Evolutionary conservation across 2,797 vertebrate genomes (phyloP), one percentile per base, ranked within the genome.

Genomic region (Lacerta agilis): DNA sequence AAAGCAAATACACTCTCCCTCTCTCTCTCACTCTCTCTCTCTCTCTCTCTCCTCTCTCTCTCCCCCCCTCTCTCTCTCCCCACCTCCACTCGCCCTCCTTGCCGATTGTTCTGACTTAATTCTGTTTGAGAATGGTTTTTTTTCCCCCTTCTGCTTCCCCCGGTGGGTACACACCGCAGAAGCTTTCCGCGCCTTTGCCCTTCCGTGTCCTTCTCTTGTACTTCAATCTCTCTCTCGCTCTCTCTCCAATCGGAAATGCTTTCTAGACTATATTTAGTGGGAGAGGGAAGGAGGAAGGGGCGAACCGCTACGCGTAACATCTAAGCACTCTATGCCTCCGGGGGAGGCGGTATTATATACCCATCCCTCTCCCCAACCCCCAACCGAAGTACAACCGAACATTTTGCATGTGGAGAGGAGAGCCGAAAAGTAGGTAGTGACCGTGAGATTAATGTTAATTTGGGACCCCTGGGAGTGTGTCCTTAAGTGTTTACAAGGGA

Each of bases 401-500:
- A 86, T 86, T 55, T 61, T 83, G 61, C 9, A 6, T 64, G 23
- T 58, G 27, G 15, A 69, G 29, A 58, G 29, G 25, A 58, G 29
- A 55, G 69, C 43, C 83, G 86, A 38, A 29, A 67, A 61, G 81
- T 76, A 64, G 13, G 58, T 58, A 89, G 49, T 0, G 1, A 61
- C 89, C 93, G 77, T 61, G 89, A 90, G 10, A 77, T 76, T 92
- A 82, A 92, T 86, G 67, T 85, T 90, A 88, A 90, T 91, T 55
- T 66, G 17, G 72, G 55, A 92, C 95, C 87, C 86, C 69, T 88
- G 61, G 91, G 58, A 88, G 4, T 91, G 92, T 92, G 92, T 90
- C 91, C 92, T 94, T 93, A 85, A 64, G 0, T 89, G 27, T 79
- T 94, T 79, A 93, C 93, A 88, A 92, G 88, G 94, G 0, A 94